Evolutionary conservation across 1,140 invertebrate species (phyloP), one percentile per base, ranked within the genome.

Genomic region (Pristionchus pacificus): DNA sequence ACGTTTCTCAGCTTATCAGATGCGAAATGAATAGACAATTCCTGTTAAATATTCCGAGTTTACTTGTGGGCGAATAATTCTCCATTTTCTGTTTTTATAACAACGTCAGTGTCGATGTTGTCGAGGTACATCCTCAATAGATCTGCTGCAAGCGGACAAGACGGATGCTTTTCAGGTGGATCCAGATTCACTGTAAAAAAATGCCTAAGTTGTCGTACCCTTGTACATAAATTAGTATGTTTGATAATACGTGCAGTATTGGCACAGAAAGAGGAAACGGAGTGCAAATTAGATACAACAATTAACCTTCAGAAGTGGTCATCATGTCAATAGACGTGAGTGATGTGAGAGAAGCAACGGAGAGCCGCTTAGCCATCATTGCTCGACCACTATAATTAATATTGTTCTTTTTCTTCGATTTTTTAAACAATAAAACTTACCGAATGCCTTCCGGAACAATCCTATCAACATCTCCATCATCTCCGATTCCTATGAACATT

Each of bases 271-370:
- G n/a, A n/a, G n/a, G n/a, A n/a, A n/a, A n/a, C n/a, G n/a, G n/a
- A n/a, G n/a, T n/a, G n/a, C n/a, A n/a, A n/a, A n/a, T n/a, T n/a
- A n/a, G n/a, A n/a, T n/a, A n/a, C n/a, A n/a, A 49, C 6, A 49
- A 10, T 49, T 49, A 49, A 49, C 38, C 38, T 49, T 49, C 38
- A 49, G 38, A 49, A 19, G 82, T 77, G 0, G 82, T 81, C 49
- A 84, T 69, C 13, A 61, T 10, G 61, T 81, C 79, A n/a, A 81
- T 79, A 49, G 81, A 83, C 15, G 79, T 81, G 28, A 81, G 58
- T 15, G 79, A 81, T 25, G 74, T 84, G 19, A 81, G 60, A 6
- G 79, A 81, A 13, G 81, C 69, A 19, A 79, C 76, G 14, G 80
- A 82, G 2, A 79, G 73, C 62, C 76, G 59, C 38, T 78, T 55